Conservation (phyloP, 2,888 invertebrate species). For the Drosophila niveifrons region DNA sequence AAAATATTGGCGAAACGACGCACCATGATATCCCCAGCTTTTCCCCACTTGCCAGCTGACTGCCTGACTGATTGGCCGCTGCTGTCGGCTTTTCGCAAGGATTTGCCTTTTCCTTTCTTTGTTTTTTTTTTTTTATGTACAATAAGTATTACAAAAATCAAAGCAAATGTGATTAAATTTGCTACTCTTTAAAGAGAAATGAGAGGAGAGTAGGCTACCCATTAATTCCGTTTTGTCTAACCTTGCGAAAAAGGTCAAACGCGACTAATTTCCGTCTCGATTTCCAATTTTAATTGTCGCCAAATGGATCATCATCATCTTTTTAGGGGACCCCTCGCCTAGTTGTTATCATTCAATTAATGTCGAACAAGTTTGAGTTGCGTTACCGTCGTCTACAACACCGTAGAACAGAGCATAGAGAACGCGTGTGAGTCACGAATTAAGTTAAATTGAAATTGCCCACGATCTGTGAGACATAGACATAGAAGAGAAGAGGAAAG, state of each 20-base stretch:
- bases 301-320: conserved; percentile 61
- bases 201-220: background rate
- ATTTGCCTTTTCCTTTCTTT: conserved; percentile 22
- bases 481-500: background rate
- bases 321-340: conserved; percentile 1
- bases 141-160: conserved; percentile 61
- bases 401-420: conserved; percentile 16
- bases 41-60: conserved; percentile 14
- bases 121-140: background rate
- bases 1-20: conserved; percentile 68
- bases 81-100: conserved; percentile 48
- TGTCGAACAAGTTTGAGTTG: conserved; percentile 28
- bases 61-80: conserved; percentile 69
- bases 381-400: conserved; percentile 44
- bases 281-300: conserved; percentile 51
- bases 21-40: background rate
- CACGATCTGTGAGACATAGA: conserved; percentile 16
- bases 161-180: conserved; percentile 41
- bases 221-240: conserved; percentile 38
- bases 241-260: conserved; percentile 58
- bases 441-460: conserved; percentile 69
- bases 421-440: conserved; percentile 70
- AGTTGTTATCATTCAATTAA: conserved; percentile 69
- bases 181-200: background rate
- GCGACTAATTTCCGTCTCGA: conserved; percentile 68